Base-by-base conservation (phyloP, 1,140 invertebrate genomes). In the Tetraneura akinire region DNA sequence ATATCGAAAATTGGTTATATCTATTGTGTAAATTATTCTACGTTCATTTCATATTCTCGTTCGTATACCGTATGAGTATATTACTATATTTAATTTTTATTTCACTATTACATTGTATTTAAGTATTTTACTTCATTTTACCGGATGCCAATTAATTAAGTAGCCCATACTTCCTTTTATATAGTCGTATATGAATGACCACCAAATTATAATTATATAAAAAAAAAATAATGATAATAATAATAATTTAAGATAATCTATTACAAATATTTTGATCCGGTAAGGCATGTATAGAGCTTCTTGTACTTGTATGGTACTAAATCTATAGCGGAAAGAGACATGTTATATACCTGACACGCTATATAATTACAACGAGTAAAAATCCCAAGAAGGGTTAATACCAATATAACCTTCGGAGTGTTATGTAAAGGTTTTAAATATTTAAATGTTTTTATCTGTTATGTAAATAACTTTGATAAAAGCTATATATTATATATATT, bases 191-290 rank as follows among this genome's bases (percentile, higher is more conserved):
- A 10, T 47, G 1, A 68, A n/a, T n/a, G n/a, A n/a, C n/a, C n/a
- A n/a, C n/a, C n/a, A n/a, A n/a, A n/a, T 45, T 45, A 64, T 37
- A 37, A n/a, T 32, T n/a, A 21, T n/a, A 42, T 45, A 37, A 21
- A 23, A 45, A 11, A 14, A 14, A 68, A 13, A n/a, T n/a, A n/a
- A n/a, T n/a, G n/a, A n/a, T n/a, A n/a, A n/a, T n/a, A n/a, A n/a
- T n/a, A n/a, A 74, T 32, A 55, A n/a, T 74, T 74, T 57, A 51
- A 51, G 11, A 55, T 16, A 57, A 32, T 53, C 29, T 11, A 16
- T 76, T 76, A 37, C 51, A 57, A 76, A 76, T 76, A 76, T 76
- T 76, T 76, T 57, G 73, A 76, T 53, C 73, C 32, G 16, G 13
- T 21, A 37, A 3, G n/a, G 73, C 73, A 57, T 37, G 11, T 51